These are phyloP conservation scores for Magallana ariakensis DNA, from an alignment of 1,140 invertebrate species.

Conservation along the genomic window DNA sequence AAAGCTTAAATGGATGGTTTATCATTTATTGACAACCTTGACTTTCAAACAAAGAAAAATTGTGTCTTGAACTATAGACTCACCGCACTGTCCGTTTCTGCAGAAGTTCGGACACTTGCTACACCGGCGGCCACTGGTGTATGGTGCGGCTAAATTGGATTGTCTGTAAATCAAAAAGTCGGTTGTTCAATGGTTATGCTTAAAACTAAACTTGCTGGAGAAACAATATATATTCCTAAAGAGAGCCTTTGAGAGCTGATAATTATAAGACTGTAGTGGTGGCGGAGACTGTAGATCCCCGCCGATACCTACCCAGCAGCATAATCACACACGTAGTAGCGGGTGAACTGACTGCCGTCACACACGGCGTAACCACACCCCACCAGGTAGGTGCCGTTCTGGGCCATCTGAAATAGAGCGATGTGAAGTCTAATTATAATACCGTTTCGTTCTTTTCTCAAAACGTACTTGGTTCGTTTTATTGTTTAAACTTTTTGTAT, in stretches of 20 bases:
- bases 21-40: no score
- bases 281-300: no score
- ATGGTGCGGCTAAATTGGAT: conserved; percentile 65
- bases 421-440: neutral
- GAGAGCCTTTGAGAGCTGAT: no score
- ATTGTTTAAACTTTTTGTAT: no score
- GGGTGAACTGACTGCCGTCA: conserved; percentile 59
- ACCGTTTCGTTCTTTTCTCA: no score
- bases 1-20: no score
- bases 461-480: no score
- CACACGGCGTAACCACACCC: conserved; percentile 73
- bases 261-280: no score
- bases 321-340: conserved; percentile 73
- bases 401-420: conserved; percentile 64
- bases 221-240: no score
- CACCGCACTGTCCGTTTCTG: conserved; percentile 70
- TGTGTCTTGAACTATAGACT: neutral
- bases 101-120: conserved; percentile 66
- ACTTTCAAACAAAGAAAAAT: no score
- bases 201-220: no score
- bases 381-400: conserved; percentile 67
- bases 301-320: conserved; percentile 65
- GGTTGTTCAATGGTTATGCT: no score
- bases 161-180: conserved; percentile 61
- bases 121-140: conserved; percentile 65